phyloP scores from a whole-genome alignment of 1,140 invertebrate genomes.

The Macrotrachela quadricornifera region DNA sequence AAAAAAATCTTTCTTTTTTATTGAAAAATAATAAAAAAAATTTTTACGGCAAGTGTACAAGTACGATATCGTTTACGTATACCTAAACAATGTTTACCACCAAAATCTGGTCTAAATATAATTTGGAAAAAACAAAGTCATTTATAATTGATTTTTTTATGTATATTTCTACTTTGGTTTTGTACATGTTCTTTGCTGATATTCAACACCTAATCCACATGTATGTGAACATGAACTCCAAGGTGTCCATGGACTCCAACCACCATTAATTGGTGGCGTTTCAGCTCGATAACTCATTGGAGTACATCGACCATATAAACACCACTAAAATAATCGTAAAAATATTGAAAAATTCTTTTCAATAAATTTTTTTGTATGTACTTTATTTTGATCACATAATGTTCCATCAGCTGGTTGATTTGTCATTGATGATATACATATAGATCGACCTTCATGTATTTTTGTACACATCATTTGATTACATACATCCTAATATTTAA shows the following conservation, averaged over 20 bases:
- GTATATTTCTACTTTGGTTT: background rate
- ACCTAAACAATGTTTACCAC: constrained; percentile 45
- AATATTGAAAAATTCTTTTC: too few relatives aligned
- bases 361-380: too few relatives aligned
- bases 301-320: constrained; percentile 55
- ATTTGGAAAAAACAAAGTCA: constrained; percentile 2
- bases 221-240: background rate
- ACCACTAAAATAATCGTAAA: constrained; percentile 47
- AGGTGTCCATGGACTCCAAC: constrained; percentile 4
- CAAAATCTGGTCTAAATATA: constrained; percentile 41
- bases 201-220: background rate
- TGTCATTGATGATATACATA: too few relatives aligned
- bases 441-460: too few relatives aligned
- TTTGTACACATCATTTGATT: too few relatives aligned
- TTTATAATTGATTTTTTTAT: background rate
- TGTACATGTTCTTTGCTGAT: background rate
- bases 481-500: too few relatives aligned
- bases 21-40: too few relatives aligned
- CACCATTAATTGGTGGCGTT: constrained; percentile 1
- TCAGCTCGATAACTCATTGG: constrained; percentile 10
- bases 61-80: constrained; percentile 39
- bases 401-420: constrained; percentile 33
- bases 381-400: constrained; percentile 42
- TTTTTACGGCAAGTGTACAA: constrained; percentile 34
- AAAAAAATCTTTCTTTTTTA: too few relatives aligned